Evolutionary conservation across 2,113 vertebrate species (phyloP).

Genomic region (Strigops habroptila): DNA sequence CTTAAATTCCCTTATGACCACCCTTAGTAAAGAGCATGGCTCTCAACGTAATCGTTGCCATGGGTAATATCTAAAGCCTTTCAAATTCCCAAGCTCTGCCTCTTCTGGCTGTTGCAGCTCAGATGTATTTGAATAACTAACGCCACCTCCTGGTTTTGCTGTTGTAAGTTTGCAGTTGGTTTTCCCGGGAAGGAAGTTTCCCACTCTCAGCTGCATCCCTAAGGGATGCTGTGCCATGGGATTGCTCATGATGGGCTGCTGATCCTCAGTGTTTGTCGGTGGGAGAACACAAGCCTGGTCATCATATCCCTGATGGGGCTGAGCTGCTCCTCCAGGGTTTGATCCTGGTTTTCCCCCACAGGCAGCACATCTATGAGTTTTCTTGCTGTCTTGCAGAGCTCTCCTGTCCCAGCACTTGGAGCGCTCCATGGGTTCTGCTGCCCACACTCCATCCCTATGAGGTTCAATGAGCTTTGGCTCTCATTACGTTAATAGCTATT

Average conservation of each 20-base stretch:
- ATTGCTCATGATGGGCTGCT: not conserved
- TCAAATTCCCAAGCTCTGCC: not conserved
- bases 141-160: conserved; percentile 14
- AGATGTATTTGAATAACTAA: not conserved
- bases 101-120: not conserved
- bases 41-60: not conserved
- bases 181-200: not conserved
- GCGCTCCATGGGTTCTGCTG: accelerated
- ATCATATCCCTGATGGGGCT: not conserved
- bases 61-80: not conserved
- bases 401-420: accelerated
- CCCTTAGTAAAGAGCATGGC: not conserved
- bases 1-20: not conserved
- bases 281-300: not conserved
- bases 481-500: accelerated
- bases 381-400: accelerated
- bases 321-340: not conserved
- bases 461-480: not conserved
- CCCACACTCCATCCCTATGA: accelerated
- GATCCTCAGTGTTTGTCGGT: not conserved
- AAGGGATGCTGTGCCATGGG: not conserved
- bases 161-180: accelerated
- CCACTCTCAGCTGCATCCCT: not conserved
- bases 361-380: not conserved
- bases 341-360: not conserved